Conservation (phyloP, 2,113 vertebrate species). For the Podocnemis expansa region DNA sequence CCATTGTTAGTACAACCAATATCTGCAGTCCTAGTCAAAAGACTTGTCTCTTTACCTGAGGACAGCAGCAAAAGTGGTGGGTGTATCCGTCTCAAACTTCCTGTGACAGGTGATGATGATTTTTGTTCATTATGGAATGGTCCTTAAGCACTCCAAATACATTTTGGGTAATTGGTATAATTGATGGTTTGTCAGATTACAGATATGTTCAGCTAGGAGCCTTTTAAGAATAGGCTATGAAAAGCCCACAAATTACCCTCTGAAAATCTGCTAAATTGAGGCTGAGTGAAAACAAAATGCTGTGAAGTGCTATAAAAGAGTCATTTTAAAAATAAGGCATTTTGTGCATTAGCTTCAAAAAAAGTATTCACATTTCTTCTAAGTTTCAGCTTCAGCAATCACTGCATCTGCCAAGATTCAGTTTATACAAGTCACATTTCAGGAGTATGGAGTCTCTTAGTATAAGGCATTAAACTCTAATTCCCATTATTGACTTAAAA, state of each 20-base stretch:
- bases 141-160: background rate
- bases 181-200: background rate
- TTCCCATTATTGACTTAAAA: constrained; percentile 72
- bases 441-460: constrained; percentile 45
- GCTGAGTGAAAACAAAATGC: background rate
- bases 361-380: constrained; percentile 13
- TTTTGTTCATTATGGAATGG: background rate
- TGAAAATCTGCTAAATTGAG: background rate
- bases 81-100: constrained; percentile 81
- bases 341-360: constrained; percentile 8
- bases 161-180: fast-evolving
- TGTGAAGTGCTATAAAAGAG: background rate
- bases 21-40: constrained; percentile 83
- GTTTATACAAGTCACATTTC: constrained; percentile 43
- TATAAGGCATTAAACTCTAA: constrained; percentile 71
- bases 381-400: background rate
- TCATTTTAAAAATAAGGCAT: constrained; percentile 28
- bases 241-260: background rate
- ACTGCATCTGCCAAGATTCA: constrained; percentile 38
- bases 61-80: constrained; percentile 26
- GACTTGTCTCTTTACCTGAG: constrained; percentile 74
- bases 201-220: background rate
- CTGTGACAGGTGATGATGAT: constrained; percentile 78
- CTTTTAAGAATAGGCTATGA: background rate
- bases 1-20: constrained; percentile 90